Percentiles rank a stretch among this genome's conserved stretches.
Evolutionary conservation across 2,888 invertebrate species (phyloP).

Genomic region (Meloe dianella): DNA sequence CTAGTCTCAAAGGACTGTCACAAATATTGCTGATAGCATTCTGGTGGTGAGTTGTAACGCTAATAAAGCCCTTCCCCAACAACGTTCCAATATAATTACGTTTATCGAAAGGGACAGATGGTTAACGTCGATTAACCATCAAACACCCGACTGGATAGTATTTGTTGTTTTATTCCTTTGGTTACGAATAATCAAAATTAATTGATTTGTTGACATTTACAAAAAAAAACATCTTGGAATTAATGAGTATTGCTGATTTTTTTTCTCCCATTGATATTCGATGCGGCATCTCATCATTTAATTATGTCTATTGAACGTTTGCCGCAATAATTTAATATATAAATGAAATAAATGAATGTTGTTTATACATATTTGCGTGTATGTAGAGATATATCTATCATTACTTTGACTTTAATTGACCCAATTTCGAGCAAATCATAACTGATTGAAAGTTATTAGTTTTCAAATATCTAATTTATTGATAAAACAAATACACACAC

Average conservation of each 20-base stretch:
- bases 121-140: neutral
- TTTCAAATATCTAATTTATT: neutral
- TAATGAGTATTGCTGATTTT: neutral
- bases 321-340: neutral
- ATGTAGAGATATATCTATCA: neutral
- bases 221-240: neutral
- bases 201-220: neutral
- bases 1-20: too few relatives aligned
- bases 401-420: conserved; percentile 4
- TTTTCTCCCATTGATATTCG: neutral
- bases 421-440: neutral
- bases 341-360: neutral
- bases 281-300: neutral
- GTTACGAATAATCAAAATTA: neutral
- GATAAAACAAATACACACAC: neutral
- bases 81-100: neutral
- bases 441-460: neutral
- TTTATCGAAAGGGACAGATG: neutral
- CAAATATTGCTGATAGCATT: too few relatives aligned
- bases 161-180: neutral
- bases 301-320: neutral
- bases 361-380: too few relatives aligned
- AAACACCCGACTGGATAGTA: neutral
- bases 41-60: neutral
- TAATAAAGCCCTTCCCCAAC: neutral